These are phyloP conservation scores for Hymenopus coronatus DNA, from an alignment of 2,888 invertebrate genomes.

Conservation along the genomic window DNA sequence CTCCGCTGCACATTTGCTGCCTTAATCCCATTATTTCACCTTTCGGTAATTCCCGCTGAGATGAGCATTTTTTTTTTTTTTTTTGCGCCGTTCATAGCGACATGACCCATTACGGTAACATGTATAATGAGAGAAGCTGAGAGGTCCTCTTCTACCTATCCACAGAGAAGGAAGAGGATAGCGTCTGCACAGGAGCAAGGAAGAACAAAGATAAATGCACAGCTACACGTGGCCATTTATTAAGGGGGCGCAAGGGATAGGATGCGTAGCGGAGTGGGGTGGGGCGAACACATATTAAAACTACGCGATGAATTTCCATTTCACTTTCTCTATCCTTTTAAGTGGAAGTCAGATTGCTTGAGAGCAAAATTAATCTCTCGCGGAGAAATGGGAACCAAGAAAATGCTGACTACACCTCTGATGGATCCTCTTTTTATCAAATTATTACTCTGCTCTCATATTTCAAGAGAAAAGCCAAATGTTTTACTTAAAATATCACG, in stretches of 20 bases:
- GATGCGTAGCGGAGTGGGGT: not conserved
- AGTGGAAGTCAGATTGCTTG: not conserved
- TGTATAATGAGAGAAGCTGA: slow-evolving; percentile 15
- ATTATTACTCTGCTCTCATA: not conserved
- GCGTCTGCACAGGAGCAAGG: not conserved
- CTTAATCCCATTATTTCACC: not conserved
- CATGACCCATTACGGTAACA: slow-evolving; percentile 15
- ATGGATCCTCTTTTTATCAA: not conserved
- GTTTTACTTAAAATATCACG: not conserved
- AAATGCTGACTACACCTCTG: not conserved
- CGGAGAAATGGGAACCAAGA: not conserved
- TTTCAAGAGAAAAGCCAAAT: not conserved
- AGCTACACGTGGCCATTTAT: slow-evolving; percentile 7
- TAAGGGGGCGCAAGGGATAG: not conserved
- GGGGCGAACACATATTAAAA: not conserved
- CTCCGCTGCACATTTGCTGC: not conserved
- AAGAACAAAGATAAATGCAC: not conserved
- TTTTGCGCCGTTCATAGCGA: slow-evolving; percentile 20
- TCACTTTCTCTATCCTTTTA: not conserved
- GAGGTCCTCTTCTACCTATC: not conserved
- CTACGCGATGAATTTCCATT: slow-evolving; percentile 10
- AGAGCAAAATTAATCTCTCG: not conserved
- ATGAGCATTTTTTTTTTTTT: not conserved
- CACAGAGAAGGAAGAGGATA: not conserved
- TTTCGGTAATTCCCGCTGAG: not conserved